These are phyloP conservation scores for Geopemphigus sp. DNA, from an alignment of 1,140 invertebrate genomes.

Conservation along the genomic window DNA sequence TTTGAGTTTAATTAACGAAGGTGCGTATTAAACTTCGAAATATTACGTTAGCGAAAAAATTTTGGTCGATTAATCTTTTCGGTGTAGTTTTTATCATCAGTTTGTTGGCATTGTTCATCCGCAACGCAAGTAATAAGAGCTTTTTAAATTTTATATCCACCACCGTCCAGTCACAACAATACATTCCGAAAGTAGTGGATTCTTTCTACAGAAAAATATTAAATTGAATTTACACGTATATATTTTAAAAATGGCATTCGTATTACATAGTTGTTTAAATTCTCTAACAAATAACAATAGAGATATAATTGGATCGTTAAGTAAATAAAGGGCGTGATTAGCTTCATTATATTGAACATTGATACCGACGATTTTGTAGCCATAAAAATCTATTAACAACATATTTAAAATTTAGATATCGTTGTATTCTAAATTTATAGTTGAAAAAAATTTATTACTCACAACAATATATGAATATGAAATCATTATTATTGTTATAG, in stretches of 20 bases:
- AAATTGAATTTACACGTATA: neutral
- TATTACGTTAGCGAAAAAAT: constrained; percentile 18
- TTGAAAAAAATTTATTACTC: too few relatives aligned
- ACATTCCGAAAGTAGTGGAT: neutral
- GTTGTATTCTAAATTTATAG: too few relatives aligned
- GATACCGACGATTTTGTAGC: too few relatives aligned
- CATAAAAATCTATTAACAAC: too few relatives aligned
- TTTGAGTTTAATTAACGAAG: neutral
- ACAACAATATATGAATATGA: too few relatives aligned
- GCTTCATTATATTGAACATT: too few relatives aligned
- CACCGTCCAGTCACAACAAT: neutral
- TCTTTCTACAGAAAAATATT: neutral
- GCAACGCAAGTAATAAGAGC: neutral
- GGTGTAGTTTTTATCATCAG: constrained; percentile 3
- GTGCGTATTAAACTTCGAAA: neutral
- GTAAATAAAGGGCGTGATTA: too few relatives aligned
- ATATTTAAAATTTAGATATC: too few relatives aligned
- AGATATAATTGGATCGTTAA: too few relatives aligned
- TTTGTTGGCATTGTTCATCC: constrained; percentile 7
- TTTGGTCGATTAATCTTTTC: neutral
- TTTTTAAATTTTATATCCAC: constrained; percentile 13
- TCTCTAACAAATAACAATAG: too few relatives aligned
- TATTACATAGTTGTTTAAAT: neutral
- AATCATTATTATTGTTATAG: too few relatives aligned
- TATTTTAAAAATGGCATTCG: neutral